Evolutionary conservation across 2,797 vertebrate species (phyloP).

Genomic region (Sebastes jordani): DNA sequence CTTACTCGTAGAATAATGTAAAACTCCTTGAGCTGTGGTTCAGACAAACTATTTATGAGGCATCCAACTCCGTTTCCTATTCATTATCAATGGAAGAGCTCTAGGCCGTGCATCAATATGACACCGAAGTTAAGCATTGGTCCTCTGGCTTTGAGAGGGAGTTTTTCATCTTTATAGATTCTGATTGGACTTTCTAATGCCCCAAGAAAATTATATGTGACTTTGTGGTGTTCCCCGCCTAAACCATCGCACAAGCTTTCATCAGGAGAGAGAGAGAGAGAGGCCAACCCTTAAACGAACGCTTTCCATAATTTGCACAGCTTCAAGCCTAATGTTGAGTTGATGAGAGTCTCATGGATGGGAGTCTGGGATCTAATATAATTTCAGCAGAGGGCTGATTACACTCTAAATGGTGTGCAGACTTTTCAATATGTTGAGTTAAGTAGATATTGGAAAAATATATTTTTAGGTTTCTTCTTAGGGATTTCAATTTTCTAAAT

Average conservation of each 20-base stretch:
- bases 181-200: conserved; percentile 54
- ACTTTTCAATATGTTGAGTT: conserved; percentile 58
- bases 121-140: conserved; percentile 36
- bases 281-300: conserved; percentile 32
- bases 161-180: conserved; percentile 48
- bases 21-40: conserved; percentile 41
- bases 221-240: conserved; percentile 36
- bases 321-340: conserved; percentile 59
- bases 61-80: conserved; percentile 36
- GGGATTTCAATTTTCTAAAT: conserved; percentile 47
- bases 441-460: conserved; percentile 49
- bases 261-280: conserved; percentile 33
- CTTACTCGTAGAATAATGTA: conserved; percentile 27
- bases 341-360: conserved; percentile 54
- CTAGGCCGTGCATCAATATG: conserved; percentile 42
- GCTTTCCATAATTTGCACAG: conserved; percentile 55
- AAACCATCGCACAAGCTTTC: conserved; percentile 42
- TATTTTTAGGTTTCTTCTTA: conserved; percentile 42
- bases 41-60: conserved; percentile 56
- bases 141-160: conserved; percentile 28
- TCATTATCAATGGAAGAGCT: conserved; percentile 51
- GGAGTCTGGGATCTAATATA: conserved; percentile 53
- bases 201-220: conserved; percentile 46
- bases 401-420: conserved; percentile 58
- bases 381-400: conserved; percentile 65